A percentile compares a stretch with the other conserved stretches of the same genome.
phyloP scores from a whole-genome alignment of 2,888 invertebrate species.

The Rhopalosiphum nymphaeae region DNA sequence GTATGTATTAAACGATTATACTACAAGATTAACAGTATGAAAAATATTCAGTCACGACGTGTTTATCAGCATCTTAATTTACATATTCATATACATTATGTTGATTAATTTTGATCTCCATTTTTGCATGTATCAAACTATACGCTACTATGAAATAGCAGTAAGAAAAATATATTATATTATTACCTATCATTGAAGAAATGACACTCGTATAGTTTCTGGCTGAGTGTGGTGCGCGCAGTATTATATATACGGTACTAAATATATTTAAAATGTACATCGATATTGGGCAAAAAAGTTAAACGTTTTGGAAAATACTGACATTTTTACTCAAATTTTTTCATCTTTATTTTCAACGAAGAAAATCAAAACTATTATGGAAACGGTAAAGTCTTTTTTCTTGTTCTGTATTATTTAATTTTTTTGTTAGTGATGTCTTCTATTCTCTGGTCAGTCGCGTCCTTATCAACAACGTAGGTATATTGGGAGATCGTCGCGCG shows the following conservation, averaged over 20 bases:
- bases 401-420: slow-evolving; percentile 2
- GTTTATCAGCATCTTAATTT: not conserved
- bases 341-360: slow-evolving; percentile 27
- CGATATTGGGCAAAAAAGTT: slow-evolving; percentile 6
- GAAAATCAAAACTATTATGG: slow-evolving; percentile 41
- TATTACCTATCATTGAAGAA: not conserved
- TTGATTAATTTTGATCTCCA: not conserved
- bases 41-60: not conserved
- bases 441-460: slow-evolving; percentile 54
- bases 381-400: slow-evolving; percentile 62
- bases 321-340: not conserved
- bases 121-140: not conserved
- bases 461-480: slow-evolving; percentile 47
- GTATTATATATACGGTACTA: not conserved
- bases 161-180: not conserved
- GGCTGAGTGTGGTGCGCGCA: no score
- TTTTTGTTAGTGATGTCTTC: slow-evolving; percentile 24
- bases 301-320: slow-evolving; percentile 29
- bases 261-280: not conserved
- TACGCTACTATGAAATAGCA: not conserved
- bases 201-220: not conserved
- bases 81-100: not conserved
- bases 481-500: slow-evolving; percentile 53
- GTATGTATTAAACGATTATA: not conserved
- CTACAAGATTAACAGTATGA: not conserved